A percentile compares a stretch with the other conserved stretches of the same genome.
phyloP scores from a whole-genome alignment of 1,140 invertebrate species.

The Drosophila lowei region DNA sequence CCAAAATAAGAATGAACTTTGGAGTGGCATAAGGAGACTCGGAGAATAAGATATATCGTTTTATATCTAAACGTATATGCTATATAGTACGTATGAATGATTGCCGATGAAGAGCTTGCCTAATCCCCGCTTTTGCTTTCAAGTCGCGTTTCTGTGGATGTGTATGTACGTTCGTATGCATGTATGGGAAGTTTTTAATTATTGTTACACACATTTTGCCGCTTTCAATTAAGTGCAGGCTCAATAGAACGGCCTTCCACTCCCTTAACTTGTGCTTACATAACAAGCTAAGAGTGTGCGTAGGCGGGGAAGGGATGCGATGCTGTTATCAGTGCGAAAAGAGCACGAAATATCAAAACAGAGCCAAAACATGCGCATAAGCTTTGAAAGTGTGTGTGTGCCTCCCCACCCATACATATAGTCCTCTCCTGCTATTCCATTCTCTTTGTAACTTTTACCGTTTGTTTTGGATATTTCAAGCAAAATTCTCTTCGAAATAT shows the following conservation, averaged over 20 bases:
- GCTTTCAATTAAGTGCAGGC: slow-evolving; percentile 18
- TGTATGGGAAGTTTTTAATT: slow-evolving; percentile 27
- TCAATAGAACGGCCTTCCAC: slow-evolving; percentile 70
- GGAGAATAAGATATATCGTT: too few relatives aligned
- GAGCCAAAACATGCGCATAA: slow-evolving; percentile 56
- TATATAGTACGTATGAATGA: too few relatives aligned
- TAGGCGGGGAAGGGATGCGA: neutral
- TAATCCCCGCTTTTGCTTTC: neutral
- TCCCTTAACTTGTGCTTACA: slow-evolving; percentile 33
- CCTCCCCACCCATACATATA: neutral
- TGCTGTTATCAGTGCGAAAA: slow-evolving; percentile 47
- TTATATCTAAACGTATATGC: too few relatives aligned
- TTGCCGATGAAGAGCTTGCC: too few relatives aligned
- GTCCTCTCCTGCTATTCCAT: neutral
- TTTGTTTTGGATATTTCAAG: neutral
- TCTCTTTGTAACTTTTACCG: too few relatives aligned
- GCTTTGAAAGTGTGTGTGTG: slow-evolving; percentile 20
- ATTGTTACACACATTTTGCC: slow-evolving; percentile 17
- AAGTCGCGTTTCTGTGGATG: slow-evolving; percentile 10
- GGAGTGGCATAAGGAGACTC: neutral
- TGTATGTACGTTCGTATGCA: slow-evolving; percentile 13
- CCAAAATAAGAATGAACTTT: slow-evolving; percentile 5
- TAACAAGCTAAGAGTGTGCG: slow-evolving; percentile 22
- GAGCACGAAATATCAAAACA: slow-evolving; percentile 37
- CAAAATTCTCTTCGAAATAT: slow-evolving; percentile 31